Base-by-base conservation (phyloP, 1,140 invertebrate genomes). In the Eubasilissa regina region DNA sequence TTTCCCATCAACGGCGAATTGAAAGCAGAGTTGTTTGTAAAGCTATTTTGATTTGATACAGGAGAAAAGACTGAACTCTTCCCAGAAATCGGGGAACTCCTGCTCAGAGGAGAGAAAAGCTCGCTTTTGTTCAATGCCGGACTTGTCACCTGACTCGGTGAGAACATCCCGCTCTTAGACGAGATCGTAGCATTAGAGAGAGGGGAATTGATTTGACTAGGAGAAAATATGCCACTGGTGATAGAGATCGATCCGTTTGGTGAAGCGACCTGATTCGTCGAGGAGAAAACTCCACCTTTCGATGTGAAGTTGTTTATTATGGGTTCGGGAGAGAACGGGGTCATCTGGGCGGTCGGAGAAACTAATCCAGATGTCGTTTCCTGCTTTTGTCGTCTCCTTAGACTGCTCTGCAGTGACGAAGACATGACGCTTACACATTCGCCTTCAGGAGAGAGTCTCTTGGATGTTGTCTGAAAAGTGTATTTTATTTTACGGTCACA, bases 221-320 rank as follows among this genome's bases (percentile, higher is more conserved):
- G 89, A 51, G 89, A 90, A 83, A 89, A 89, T 83, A 89, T 89
- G n/a, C 88, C 88, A 81, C 88, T 89, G 17, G 89, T 89, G 25
- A 91, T 86, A 43, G 90, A 91, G 80, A 88, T 90, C 11, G 88
- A 89, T 19, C 89, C 89, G 81, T 90, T 90, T 7, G 90, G 90
- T 44, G 90, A 91, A 43, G 89, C 87, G 58, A 91, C 80, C 81
- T 90, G 89, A 81, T 90, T 89, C 15, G 87, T 86, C 75, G 87
- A 86, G 83, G 85, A 84, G 74, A 88, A 86, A 78, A 84, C 84
- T 56, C 84, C 87, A 48, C 81, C 86, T 60, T 83, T 83, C 6
- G 87, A 87, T 7, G 86, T 86, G 47, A 87, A 86, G 81, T 85
- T 87, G 80, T 88, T 89, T 53, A 83, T 85, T 19, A 87, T 83